Evolutionary conservation across 2,888 invertebrate genomes (phyloP), one percentile per base, ranked within the genome.

Genomic region (Paralinhomoeus sp.): DNA sequence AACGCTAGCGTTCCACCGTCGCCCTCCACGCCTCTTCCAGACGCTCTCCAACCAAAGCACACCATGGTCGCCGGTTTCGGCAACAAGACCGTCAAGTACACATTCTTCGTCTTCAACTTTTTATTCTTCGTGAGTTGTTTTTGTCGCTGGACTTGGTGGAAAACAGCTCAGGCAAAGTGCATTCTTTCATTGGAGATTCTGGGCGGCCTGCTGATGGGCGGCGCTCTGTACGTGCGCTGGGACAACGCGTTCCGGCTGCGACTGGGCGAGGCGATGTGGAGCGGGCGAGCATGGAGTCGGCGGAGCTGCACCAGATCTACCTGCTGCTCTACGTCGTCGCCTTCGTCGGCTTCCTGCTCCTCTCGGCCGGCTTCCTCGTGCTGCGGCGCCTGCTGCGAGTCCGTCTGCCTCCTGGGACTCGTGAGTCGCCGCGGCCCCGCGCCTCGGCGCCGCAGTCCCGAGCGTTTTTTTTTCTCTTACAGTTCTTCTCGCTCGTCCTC

Each of bases 21-120:
- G n/a, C n/a, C n/a, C n/a, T n/a, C n/a, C 51, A 13, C 64, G 64
- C 48, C 63, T 55, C 17, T 64, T 65, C 21, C 63, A 54, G 46
- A 65, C 64, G 48, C 66, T 65, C 50, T 66, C 65, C 65, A 55
- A 31, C 57, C n/a, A 38, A 3, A 7, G 12, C 7, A 38, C 40
- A 39, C 9, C 13, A 55, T 55, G 54, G 55, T 54, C 21, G 47
- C 48, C 36, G 54, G 54, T 2, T 54, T 53, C 35, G 54, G 53
- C 23, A 53, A 52, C 42, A 52, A 52, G 41, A 51, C 52, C 40
- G 44, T 55, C 42, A 55, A 55, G 40, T 55, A 53, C 47, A 42
- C 52, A 36, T 49, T 46, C 13, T 43, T 43, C 41, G 27, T 22
- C 24, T 40, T 48, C 31, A 46, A 48, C 33, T 45, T 47, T 3